phyloP scores from a whole-genome alignment of 2,113 vertebrate genomes.

The Beaufortia kweichowensis region DNA sequence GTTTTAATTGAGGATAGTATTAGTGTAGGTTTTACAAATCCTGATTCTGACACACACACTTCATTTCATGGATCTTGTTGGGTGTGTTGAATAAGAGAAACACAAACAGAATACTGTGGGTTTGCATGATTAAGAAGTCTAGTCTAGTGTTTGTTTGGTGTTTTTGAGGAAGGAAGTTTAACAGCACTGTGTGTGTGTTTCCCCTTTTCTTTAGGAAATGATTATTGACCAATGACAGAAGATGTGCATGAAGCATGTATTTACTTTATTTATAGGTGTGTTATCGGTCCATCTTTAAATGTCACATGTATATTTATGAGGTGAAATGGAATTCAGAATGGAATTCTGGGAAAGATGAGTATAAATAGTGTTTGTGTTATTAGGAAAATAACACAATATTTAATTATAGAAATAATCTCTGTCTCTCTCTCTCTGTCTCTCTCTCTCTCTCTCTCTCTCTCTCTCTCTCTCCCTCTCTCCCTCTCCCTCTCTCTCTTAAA shows the following conservation, averaged over 20 bases:
- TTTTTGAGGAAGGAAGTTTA: conserved; percentile 9
- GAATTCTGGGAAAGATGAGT: neutral
- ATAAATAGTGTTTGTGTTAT: no score
- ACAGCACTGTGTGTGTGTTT: neutral
- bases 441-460: conserved; percentile 29
- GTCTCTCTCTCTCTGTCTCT: neutral
- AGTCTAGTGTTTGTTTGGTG: conserved; percentile 17
- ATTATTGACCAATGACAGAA: conserved; percentile 67
- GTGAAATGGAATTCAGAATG: neutral
- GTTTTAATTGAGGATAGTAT: no score
- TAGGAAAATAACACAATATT: no score
- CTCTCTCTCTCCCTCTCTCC: neutral
- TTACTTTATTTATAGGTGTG: conserved; percentile 53
- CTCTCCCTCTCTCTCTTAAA: conserved; percentile 46
- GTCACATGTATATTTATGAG: neutral
- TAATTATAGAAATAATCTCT: no score
- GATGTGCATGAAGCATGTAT: conserved; percentile 36
- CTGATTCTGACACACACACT: no score
- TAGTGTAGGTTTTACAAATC: no score
- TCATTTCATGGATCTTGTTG: no score
- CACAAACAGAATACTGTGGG: no score
- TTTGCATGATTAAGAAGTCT: no score
- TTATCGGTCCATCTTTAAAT: conserved; percentile 49
- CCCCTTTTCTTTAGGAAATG: conserved; percentile 56
- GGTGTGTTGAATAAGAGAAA: no score